These are phyloP conservation scores for Drosophila lutescens DNA, from an alignment of 2,888 invertebrate species.

Conservation along the genomic window DNA sequence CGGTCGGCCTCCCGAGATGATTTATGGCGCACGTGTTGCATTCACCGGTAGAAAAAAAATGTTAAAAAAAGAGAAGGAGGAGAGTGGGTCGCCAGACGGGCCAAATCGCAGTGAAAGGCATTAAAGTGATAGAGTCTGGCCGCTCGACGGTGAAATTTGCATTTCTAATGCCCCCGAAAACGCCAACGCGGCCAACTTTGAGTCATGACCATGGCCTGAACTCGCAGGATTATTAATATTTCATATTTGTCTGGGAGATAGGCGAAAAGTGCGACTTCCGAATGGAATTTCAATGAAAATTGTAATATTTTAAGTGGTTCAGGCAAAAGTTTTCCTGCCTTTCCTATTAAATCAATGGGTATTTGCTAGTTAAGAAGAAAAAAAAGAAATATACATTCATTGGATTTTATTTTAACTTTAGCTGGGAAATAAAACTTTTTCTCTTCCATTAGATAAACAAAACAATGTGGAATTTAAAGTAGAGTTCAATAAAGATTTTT, in stretches of 20 bases:
- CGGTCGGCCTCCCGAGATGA: conserved; percentile 54
- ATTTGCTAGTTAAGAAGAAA: neutral
- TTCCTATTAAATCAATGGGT: conserved; percentile 7
- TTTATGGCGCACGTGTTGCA: conserved; percentile 79
- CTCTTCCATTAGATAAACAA: neutral
- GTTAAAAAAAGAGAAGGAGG: conserved; percentile 6
- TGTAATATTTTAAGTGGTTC: conserved; percentile 15
- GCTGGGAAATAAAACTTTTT: neutral
- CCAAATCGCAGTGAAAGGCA: conserved; percentile 78
- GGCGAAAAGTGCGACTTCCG: conserved; percentile 50
- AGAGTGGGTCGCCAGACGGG: conserved; percentile 48
- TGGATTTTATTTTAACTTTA: neutral
- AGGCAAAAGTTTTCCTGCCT: conserved; percentile 5
- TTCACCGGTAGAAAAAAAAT: conserved; percentile 33
- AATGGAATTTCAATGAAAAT: conserved; percentile 16
- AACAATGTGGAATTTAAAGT: neutral
- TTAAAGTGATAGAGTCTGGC: conserved; percentile 67
- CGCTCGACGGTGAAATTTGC: conserved; percentile 63
- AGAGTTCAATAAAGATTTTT: neutral
- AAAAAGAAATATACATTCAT: neutral
- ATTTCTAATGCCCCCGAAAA: conserved; percentile 63
- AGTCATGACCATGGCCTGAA: conserved; percentile 41
- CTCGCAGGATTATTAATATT: conserved; percentile 69
- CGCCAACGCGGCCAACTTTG: conserved; percentile 29
- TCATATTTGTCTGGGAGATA: conserved; percentile 78